These are phyloP conservation scores for Periophthalmus magnuspinnatus DNA, from an alignment of 2,797 vertebrate species.

Conservation along the genomic window DNA sequence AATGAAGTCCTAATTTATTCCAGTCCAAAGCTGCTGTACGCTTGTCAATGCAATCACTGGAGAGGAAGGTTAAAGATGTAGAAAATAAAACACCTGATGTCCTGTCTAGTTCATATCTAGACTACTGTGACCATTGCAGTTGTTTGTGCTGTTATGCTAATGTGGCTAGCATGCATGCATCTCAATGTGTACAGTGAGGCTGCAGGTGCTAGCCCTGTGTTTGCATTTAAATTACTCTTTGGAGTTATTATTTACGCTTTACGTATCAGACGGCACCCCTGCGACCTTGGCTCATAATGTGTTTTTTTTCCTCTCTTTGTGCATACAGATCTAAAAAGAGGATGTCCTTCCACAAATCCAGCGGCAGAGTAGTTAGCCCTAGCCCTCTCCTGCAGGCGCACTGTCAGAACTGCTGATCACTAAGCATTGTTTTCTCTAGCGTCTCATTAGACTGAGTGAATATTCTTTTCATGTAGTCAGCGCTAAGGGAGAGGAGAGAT, in stretches of 20 bases:
- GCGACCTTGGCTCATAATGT: neutral
- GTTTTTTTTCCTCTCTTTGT: neutral
- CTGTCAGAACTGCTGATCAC: slow-evolving; percentile 7
- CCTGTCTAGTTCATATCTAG: neutral
- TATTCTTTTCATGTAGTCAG: slow-evolving; percentile 38
- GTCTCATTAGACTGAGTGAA: slow-evolving; percentile 39
- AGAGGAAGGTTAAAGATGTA: neutral
- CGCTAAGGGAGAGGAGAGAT: slow-evolving; percentile 1
- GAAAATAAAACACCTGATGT: neutral
- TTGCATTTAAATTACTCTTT: slow-evolving; percentile 4
- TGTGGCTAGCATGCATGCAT: neutral
- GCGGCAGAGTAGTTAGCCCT: neutral
- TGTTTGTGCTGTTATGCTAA: slow-evolving; percentile 2
- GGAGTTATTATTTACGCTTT: neutral
- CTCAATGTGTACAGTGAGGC: neutral
- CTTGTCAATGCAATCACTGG: neutral
- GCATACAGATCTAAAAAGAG: neutral
- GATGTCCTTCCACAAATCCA: neutral
- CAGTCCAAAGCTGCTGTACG: no score
- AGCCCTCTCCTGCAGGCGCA: neutral
- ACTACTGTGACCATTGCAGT: neutral
- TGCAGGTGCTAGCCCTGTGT: neutral
- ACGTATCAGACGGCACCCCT: neutral
- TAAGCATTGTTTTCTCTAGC: slow-evolving; percentile 27
- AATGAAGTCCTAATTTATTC: no score